Conservation (phyloP, 2,113 vertebrate species). For the Arenaria interpres region DNA sequence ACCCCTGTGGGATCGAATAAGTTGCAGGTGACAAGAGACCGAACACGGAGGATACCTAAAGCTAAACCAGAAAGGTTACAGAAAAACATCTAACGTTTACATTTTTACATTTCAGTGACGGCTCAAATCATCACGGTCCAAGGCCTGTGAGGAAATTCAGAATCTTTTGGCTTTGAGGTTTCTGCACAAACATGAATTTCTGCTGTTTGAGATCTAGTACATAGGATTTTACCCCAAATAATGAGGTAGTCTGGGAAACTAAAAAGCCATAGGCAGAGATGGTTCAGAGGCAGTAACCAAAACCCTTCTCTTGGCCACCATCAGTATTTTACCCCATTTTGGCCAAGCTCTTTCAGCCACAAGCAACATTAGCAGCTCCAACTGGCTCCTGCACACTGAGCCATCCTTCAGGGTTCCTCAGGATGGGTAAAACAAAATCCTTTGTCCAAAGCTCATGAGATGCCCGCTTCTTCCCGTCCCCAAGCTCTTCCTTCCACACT, state of each 20-base stretch:
- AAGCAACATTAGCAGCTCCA: rapidly evolving
- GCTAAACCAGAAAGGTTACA: not conserved
- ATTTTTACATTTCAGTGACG: not conserved
- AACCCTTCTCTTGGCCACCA: not conserved
- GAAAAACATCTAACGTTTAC: not conserved
- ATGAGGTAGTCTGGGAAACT: not conserved
- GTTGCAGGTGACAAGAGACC: not conserved
- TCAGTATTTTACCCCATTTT: not conserved
- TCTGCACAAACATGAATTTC: not conserved
- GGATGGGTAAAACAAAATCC: too few species aligned
- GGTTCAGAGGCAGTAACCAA: not conserved
- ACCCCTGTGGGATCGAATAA: not conserved
- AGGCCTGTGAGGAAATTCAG: not conserved
- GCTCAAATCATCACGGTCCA: not conserved
- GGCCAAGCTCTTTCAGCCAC: not conserved
- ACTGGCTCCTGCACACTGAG: not conserved
- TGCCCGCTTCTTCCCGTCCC: rapidly evolving
- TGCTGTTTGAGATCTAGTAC: not conserved
- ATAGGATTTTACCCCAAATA: not conserved
- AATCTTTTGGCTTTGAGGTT: not conserved
- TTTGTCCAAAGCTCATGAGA: not conserved
- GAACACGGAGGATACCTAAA: not conserved
- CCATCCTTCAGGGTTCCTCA: not conserved
- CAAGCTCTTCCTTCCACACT: not conserved
- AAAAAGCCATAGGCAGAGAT: not conserved